Conservation (phyloP, 2,113 vertebrate genomes). For the Ammodytes dubius region DNA sequence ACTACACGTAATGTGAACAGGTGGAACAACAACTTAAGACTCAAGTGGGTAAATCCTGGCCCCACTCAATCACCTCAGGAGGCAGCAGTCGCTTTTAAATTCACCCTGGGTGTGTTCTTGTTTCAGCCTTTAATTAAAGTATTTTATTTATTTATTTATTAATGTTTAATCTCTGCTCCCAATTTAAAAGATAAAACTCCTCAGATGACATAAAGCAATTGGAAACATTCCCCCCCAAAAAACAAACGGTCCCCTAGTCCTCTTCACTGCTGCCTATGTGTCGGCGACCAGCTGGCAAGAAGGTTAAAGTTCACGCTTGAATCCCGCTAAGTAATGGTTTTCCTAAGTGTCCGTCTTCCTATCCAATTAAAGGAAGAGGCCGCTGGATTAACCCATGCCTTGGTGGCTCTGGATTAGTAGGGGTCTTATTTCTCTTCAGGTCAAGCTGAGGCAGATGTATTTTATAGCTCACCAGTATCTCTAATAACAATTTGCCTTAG, state of each 20-base stretch:
- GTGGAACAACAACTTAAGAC: not conserved
- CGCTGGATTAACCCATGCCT: slow-evolving; percentile 38
- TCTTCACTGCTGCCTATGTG: not conserved
- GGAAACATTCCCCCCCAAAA: not conserved
- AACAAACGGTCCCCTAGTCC: not conserved
- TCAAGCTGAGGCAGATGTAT: too few species aligned
- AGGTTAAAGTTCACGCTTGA: slow-evolving; percentile 66
- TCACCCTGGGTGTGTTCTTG: slow-evolving; percentile 1
- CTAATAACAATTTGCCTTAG: too few species aligned
- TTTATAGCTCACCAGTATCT: too few species aligned
- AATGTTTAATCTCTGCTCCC: not conserved
- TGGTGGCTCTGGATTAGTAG: not conserved
- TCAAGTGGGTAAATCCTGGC: not conserved
- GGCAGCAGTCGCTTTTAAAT: not conserved
- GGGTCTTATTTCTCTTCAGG: not conserved
- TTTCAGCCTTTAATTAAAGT: not conserved
- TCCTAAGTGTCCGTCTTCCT: slow-evolving; percentile 2
- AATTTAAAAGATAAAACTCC: slow-evolving; percentile 21
- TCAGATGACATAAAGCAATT: not conserved
- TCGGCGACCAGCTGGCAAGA: slow-evolving; percentile 38
- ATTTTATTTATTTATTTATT: not conserved
- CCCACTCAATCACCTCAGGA: slow-evolving; percentile 14
- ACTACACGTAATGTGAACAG: not conserved
- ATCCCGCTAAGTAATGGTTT: slow-evolving; percentile 50
- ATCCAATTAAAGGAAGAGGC: slow-evolving; percentile 57